phyloP scores from a whole-genome alignment of 2,888 invertebrate species.

The Therioaphis trifolii region DNA sequence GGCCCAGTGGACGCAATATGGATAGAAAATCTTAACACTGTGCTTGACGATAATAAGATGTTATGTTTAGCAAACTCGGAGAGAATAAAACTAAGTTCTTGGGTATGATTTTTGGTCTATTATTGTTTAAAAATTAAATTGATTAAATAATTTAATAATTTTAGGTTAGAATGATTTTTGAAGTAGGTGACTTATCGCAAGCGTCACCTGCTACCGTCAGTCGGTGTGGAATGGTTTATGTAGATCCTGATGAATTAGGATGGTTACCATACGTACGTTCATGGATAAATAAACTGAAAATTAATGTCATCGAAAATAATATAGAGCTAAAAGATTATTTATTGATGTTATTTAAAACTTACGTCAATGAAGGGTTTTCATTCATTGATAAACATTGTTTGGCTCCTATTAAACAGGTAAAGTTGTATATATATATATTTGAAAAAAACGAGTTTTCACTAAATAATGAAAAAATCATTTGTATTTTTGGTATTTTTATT shows the following conservation, averaged over 20 bases:
- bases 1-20: conserved; percentile 96
- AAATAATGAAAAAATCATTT: too few relatives aligned
- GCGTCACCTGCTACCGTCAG: conserved; percentile 88
- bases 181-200: conserved; percentile 94
- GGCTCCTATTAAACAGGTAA: conserved; percentile 81
- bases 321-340: conserved; percentile 76
- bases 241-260: conserved; percentile 88
- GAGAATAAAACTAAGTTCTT: conserved; percentile 92
- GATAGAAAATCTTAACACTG: conserved; percentile 98
- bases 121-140: neutral
- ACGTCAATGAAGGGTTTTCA: conserved; percentile 76
- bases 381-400: conserved; percentile 78
- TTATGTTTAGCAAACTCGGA: conserved; percentile 87
- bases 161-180: conserved; percentile 78
- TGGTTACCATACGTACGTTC: conserved; percentile 72
- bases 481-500: too few relatives aligned
- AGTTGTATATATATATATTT: conserved; percentile 26
- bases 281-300: conserved; percentile 40
- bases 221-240: conserved; percentile 87
- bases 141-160: neutral
- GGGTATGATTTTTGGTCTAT: conserved; percentile 73
- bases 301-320: conserved; percentile 22
- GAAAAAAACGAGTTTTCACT: neutral
- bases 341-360: conserved; percentile 75
- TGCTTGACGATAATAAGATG: conserved; percentile 94